Evolutionary conservation across 2,113 vertebrate genomes (phyloP), one percentile per base, ranked within the genome.

Genomic region (Hemiprocne comata): DNA sequence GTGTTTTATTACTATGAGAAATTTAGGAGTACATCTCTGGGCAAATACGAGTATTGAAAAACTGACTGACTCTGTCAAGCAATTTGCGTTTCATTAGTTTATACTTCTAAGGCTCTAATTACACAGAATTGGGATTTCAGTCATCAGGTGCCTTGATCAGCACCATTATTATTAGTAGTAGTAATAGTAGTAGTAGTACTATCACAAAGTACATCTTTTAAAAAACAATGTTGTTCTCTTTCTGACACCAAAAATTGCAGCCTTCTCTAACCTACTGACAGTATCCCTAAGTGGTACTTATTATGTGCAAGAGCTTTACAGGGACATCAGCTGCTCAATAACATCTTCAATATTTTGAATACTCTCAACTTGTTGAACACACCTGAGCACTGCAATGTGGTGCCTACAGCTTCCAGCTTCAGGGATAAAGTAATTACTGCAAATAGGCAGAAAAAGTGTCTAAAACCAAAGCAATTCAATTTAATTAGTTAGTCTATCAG

Each of bases 301-400:
- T 11, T 42, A 42, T 42, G 40, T 33, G 61, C 21, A 60, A 80
- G 21, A 62, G 25, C 21, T 91, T 94, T 90, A 64, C 66, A 69
- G 67, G 74, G 55, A 64, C 28, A 78, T 48, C 83, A 90, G 83
- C 80, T 95, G 80, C 36, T 38, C 62, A 81, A 89, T 33, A 83
- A 54, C 17, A 33, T 70, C 57, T n/a, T 74, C 83, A 93, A 69
- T 85, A 82, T 93, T 95, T 95, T 91, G 40, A 64, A 85, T 70
- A 17, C 54, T 79, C 33, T 79, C 34, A 64, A 76, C 15, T 86
- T 13, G 3, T 24, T 89, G 51, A 92, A 58, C 76, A 85, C 66
- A 95, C 62, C 87, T 95, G 87, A 94, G 79, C 50, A 70, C 73
- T 72, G 17, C 26, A 58, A 40, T 51, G 19, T 36, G 42, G 10